phyloP scores from a whole-genome alignment of 2,113 vertebrate species.

The Pheucticus melanocephalus region DNA sequence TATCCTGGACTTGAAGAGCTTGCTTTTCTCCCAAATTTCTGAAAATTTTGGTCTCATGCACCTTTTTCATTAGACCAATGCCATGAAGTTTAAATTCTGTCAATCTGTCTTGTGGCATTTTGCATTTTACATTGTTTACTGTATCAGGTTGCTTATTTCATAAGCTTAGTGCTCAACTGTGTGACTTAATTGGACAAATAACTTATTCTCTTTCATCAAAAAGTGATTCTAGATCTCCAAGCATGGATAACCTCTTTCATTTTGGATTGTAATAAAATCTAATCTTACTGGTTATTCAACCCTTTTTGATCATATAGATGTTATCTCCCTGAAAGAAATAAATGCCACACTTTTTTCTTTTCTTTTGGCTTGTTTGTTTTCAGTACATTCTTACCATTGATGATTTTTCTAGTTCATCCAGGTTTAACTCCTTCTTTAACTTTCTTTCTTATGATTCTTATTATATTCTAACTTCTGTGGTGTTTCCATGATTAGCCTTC shows the following conservation, averaged over 20 bases:
- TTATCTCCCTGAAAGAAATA: neutral
- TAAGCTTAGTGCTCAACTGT: neutral
- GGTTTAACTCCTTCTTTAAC: neutral
- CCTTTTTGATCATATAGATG: neutral
- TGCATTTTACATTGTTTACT: neutral
- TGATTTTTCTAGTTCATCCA: neutral
- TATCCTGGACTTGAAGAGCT: neutral
- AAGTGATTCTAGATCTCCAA: neutral
- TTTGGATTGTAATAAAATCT: neutral
- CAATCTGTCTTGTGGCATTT: neutral
- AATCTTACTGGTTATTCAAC: neutral
- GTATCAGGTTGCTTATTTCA: neutral
- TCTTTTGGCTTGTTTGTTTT: neutral
- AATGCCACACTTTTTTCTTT: neutral
- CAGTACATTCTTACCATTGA: neutral
- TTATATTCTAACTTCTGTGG: neutral
- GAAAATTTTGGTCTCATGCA: neutral
- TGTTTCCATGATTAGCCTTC: neutral
- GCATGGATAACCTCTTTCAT: neutral
- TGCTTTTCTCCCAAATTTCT: neutral
- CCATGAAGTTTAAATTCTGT: neutral
- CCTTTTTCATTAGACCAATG: neutral
- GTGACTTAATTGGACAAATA: neutral
- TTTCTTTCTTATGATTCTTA: neutral
- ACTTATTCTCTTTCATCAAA: neutral